Evolutionary conservation across 92 coral and sea anemone species (phyloP).

Genomic region (Siderastrea radians): DNA sequence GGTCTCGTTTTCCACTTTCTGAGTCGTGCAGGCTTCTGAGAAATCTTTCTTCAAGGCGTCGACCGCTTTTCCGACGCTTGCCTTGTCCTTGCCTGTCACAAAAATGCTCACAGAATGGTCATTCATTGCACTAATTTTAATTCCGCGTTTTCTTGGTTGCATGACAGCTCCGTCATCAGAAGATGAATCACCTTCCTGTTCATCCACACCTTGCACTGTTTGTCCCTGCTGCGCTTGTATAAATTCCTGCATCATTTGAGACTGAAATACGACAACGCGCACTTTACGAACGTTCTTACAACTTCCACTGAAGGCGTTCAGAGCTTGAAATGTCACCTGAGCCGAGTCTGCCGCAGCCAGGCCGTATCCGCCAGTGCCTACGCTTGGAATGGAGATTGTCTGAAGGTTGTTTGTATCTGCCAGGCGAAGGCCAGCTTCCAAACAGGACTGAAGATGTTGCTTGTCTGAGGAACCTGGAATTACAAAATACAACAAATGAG

Average conservation of each 20-base stretch:
- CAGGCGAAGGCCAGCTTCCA: slow-evolving; percentile 21
- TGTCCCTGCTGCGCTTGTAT: neutral
- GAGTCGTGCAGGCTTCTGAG: slow-evolving; percentile 67
- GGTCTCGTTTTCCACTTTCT: slow-evolving; percentile 60
- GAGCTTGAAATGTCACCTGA: slow-evolving; percentile 32
- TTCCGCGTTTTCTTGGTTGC: neutral
- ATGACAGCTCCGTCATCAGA: neutral
- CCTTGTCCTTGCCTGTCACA: slow-evolving; percentile 33
- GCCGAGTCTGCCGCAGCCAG: slow-evolving; percentile 42
- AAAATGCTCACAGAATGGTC: slow-evolving; percentile 7
- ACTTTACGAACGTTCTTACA: slow-evolving; percentile 17
- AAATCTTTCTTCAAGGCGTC: slow-evolving; percentile 44
- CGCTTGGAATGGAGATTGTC: slow-evolving; percentile 23
- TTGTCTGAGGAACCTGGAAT: slow-evolving; percentile 8
- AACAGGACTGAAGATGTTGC: slow-evolving; percentile 30
- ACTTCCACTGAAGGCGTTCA: neutral
- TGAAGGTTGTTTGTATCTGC: slow-evolving; percentile 21
- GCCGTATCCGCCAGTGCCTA: slow-evolving; percentile 42
- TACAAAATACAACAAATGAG: neutral
- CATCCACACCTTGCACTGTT: neutral
- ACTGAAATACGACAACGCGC: slow-evolving; percentile 27
- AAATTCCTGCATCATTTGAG: slow-evolving; percentile 1
- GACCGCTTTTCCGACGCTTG: slow-evolving; percentile 45
- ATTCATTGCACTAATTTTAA: neutral
- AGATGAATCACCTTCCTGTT: neutral